Evolutionary conservation across 2,113 vertebrate genomes (phyloP).

Genomic region (Micromys minutus): DNA sequence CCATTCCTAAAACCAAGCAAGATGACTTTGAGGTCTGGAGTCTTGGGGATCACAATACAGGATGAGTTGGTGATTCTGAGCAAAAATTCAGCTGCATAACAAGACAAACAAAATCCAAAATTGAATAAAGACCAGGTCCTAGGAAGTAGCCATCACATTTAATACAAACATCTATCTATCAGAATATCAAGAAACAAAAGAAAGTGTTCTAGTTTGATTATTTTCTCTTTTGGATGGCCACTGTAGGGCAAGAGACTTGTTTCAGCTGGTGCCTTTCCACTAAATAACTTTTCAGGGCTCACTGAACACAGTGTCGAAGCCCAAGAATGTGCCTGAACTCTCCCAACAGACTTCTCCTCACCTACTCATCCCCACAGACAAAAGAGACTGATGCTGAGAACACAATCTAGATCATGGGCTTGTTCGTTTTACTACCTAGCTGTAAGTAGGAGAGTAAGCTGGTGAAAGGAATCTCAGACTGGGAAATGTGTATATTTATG

Average conservation of each 20-base stretch:
- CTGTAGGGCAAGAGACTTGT: constrained; percentile 68
- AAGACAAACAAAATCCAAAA: constrained; percentile 60
- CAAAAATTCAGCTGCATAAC: constrained; percentile 68
- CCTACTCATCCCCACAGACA: constrained; percentile 59
- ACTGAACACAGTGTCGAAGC: constrained; percentile 46
- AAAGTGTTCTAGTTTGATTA: constrained; percentile 66
- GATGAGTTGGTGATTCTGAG: constrained; percentile 65
- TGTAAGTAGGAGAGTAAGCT: constrained; percentile 71
- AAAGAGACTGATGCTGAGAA: constrained; percentile 57
- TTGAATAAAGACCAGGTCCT: constrained; percentile 62
- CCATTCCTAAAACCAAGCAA: constrained; percentile 53
- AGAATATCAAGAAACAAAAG: constrained; percentile 68
- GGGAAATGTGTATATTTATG: constrained; percentile 56
- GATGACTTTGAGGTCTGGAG: constrained; percentile 66
- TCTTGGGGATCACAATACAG: constrained; percentile 64
- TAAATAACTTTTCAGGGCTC: constrained; percentile 65
- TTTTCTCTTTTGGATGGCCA: constrained; percentile 62
- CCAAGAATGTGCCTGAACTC: constrained; percentile 55
- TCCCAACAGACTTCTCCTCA: constrained; percentile 60
- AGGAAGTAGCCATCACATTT: constrained; percentile 62
- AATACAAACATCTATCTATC: constrained; percentile 61
- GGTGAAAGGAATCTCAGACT: constrained; percentile 75
- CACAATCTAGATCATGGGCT: constrained; percentile 68
- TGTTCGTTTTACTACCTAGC: constrained; percentile 73
- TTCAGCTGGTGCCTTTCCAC: constrained; percentile 63